A percentile compares a stretch with the other conserved stretches of the same genome.
Conservation (phyloP, 2,888 invertebrate species). For the Diploptera punctata region DNA sequence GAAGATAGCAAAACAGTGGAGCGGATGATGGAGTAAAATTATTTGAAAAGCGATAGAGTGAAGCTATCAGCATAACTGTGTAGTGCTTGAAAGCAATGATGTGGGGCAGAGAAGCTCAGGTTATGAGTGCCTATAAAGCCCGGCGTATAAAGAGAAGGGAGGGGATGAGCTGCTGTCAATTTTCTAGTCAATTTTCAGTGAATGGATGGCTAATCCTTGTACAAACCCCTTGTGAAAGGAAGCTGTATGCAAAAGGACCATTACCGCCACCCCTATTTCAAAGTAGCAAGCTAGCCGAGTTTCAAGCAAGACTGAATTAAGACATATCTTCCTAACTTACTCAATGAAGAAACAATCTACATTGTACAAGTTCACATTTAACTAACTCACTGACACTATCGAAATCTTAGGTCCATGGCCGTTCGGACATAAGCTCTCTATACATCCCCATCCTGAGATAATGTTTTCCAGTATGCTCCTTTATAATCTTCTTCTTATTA, state of each 20-base stretch:
- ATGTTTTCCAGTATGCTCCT: no score
- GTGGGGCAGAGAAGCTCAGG: not conserved
- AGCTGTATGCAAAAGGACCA: conserved; percentile 38
- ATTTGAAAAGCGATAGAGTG: no score
- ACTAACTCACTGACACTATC: no score
- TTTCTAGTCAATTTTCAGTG: conserved; percentile 57
- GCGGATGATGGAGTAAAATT: no score
- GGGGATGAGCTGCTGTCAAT: conserved; percentile 48
- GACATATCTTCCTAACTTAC: not conserved
- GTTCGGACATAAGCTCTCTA: no score
- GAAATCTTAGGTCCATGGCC: no score
- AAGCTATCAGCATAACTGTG: no score
- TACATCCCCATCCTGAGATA: no score
- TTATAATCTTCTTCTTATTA: no score
- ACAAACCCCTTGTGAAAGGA: conserved; percentile 42
- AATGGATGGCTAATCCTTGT: conserved; percentile 50
- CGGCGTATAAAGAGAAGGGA: conserved; percentile 13
- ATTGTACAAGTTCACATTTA: no score
- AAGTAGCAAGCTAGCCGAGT: not conserved
- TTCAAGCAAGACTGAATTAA: not conserved
- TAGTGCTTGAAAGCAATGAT: not conserved
- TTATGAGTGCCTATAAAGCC: conserved; percentile 30
- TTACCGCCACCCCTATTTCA: conserved; percentile 34
- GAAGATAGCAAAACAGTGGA: no score
- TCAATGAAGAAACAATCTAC: no score